These are phyloP conservation scores for Cheirogaleus medius DNA, from an alignment of 2,113 vertebrate genomes.

Conservation along the genomic window DNA sequence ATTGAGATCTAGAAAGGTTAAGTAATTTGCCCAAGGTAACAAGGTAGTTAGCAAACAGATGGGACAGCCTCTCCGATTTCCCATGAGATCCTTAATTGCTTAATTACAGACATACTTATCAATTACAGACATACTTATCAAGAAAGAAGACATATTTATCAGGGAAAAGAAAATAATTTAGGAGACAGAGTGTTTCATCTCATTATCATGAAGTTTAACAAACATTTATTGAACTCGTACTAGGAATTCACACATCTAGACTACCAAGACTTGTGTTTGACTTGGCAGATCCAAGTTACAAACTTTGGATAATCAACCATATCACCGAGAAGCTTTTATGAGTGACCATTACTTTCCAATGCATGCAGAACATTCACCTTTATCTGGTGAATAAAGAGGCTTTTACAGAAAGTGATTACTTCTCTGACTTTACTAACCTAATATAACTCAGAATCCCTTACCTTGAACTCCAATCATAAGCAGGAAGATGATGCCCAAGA, in stretches of 20 bases:
- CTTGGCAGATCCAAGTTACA: conserved; percentile 9
- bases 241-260: background rate
- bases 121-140: background rate
- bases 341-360: background rate
- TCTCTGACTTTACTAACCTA: conserved; percentile 22
- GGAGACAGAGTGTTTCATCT: conserved; percentile 1
- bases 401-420: background rate
- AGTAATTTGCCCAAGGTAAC: background rate
- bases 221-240: background rate
- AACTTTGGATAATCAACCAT: background rate
- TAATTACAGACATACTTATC: background rate
- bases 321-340: background rate
- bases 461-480: conserved; percentile 61
- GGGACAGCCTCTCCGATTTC: background rate
- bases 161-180: background rate
- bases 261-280: background rate
- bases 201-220: background rate
- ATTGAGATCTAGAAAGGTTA: background rate
- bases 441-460: conserved; percentile 42
- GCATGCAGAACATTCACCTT: background rate
- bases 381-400: background rate
- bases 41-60: background rate
- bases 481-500: conserved; percentile 57
- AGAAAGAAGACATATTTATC: background rate
- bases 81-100: background rate